phyloP scores from a whole-genome alignment of 2,797 vertebrate genomes.

The Heteromormyrus szaboi region DNA sequence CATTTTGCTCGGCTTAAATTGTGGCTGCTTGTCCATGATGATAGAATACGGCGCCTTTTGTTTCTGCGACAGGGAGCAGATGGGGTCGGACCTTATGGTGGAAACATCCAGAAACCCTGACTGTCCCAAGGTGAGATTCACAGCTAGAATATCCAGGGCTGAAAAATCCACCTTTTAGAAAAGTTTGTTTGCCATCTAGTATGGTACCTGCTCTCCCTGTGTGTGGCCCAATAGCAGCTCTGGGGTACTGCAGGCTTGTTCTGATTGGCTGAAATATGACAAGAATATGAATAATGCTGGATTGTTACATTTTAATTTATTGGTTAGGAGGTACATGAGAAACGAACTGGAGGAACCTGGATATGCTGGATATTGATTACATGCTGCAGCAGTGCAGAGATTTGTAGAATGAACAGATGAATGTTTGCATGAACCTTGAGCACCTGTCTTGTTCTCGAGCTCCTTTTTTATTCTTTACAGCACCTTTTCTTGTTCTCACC shows the following conservation, averaged over 20 bases:
- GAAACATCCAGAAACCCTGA: conserved; percentile 85
- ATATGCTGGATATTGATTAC: background rate
- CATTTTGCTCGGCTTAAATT: background rate
- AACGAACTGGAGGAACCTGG: background rate
- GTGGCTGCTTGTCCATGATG: background rate
- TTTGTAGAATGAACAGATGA: background rate
- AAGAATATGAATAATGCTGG: background rate
- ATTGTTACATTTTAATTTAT: background rate
- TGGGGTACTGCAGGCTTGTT: background rate
- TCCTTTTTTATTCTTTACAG: background rate
- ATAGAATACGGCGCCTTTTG: background rate
- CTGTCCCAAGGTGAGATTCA: conserved; percentile 81
- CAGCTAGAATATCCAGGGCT: background rate
- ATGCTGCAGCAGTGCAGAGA: no score
- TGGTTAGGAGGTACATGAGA: background rate
- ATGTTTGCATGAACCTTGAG: background rate
- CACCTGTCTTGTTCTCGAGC: background rate
- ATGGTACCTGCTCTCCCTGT: background rate
- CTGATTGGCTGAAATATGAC: background rate
- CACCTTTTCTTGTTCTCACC: background rate
- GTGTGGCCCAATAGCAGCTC: background rate
- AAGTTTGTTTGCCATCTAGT: background rate
- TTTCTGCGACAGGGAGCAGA: conserved; percentile 73
- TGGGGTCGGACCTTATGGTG: conserved; percentile 88
- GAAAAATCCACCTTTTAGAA: background rate